phyloP scores from a whole-genome alignment of 2,797 vertebrate genomes.

The Pangasius djambal region DNA sequence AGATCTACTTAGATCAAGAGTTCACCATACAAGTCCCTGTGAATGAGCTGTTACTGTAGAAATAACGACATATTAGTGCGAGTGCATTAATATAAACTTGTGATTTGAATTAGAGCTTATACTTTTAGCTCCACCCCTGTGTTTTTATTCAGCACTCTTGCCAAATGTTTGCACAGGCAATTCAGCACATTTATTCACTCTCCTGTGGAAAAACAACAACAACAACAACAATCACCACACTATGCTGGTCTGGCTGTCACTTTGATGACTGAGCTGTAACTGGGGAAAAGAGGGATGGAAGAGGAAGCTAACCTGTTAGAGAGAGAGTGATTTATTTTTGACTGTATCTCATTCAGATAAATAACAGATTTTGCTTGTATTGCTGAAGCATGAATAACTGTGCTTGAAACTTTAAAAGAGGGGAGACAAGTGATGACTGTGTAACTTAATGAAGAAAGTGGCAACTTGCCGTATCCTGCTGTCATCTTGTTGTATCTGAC shows the following conservation, averaged over 20 bases:
- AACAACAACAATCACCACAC: not conserved
- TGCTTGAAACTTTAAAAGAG: slow-evolving; percentile 60
- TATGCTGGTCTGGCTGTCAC: slow-evolving; percentile 32
- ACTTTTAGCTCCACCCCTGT: too few relatives aligned
- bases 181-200: not conserved
- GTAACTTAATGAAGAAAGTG: slow-evolving; percentile 2
- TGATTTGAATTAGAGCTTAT: not conserved
- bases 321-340: slow-evolving; percentile 4
- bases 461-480: not conserved
- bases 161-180: not conserved
- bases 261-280: slow-evolving; percentile 33
- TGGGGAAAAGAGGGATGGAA: slow-evolving; percentile 34
- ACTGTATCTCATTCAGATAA: slow-evolving; percentile 62
- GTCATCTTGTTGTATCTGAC: not conserved
- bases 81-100: too few relatives aligned
- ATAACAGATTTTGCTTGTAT: slow-evolving; percentile 67
- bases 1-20: too few relatives aligned
- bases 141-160: not conserved
- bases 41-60: not conserved
- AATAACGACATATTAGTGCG: too few relatives aligned
- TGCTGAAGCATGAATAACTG: slow-evolving; percentile 63
- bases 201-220: not conserved
- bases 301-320: slow-evolving; percentile 41
- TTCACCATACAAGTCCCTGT: not conserved
- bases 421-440: slow-evolving; percentile 56